Evolutionary conservation across 2,888 invertebrate species (phyloP), one percentile per base, ranked within the genome.

Genomic region (Pachydiplax longipennis): DNA sequence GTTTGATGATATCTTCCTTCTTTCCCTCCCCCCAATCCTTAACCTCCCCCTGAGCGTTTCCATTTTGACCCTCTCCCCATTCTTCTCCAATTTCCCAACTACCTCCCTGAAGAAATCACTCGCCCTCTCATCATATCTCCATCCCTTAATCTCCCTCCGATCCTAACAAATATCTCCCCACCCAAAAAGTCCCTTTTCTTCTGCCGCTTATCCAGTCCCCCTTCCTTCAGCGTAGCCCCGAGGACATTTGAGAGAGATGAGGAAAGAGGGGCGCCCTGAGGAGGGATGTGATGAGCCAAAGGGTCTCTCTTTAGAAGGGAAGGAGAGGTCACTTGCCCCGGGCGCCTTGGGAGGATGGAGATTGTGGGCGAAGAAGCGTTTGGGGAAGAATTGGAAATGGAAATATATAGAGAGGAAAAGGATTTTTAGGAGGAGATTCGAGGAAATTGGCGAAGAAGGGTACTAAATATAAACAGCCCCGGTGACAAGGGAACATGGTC

Each of bases 1-100:
- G 61, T 87, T 87, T 87, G 65, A 87, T 87, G 87, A 87, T 87
- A 87, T 87, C 87, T 87, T 35, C 37, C 35, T 53, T 82, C 83
- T 58, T 18, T 35, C 18, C 53, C 53, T 31, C 15, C 25, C 31
- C 31, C 83, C 53, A 58, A 25, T 25, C 82, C 48, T 25, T 48
- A 40, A 40, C 35, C 35, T 83, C 35, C 58, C 58, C 58, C 10
- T 82, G 48, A 44, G 44, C 48, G 48, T 82, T 82, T 25, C 83
- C 53, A 18, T 8, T 35, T 35, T 10, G 35, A 83, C 58, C 31
- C 44, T 25, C n/a, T 25, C 48, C 25, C 82, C 48, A 40, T n/a
- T 37, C n/a, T 18, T 40, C 40, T 40, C 81, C 40, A 15, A 12
- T 35, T 37, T 37, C 35, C 35, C 80, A n/a, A 81, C 40, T n/a